Evolutionary conservation across 2,888 invertebrate genomes (phyloP).

Genomic region (Lasius platythorax): DNA sequence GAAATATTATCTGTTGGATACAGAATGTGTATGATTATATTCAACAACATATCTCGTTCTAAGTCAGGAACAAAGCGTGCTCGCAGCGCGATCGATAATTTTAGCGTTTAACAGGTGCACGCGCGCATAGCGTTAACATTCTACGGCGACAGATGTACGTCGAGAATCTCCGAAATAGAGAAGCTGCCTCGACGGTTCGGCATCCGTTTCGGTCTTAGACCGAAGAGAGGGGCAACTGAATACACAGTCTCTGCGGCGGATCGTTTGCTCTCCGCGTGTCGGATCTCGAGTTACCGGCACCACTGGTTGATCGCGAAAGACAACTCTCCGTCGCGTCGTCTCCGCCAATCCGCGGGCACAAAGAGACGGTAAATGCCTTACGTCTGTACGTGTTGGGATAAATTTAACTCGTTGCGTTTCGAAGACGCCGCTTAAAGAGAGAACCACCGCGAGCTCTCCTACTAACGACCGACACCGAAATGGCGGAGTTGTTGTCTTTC

Average conservation of each 20-base stretch:
- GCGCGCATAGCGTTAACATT: slow-evolving; percentile 31
- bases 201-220: slow-evolving; percentile 46
- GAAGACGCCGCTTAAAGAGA: slow-evolving; percentile 2
- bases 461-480: slow-evolving; percentile 46
- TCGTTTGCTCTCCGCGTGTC: slow-evolving; percentile 50
- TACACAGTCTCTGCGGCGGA: slow-evolving; percentile 32
- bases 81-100: slow-evolving; percentile 6
- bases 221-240: slow-evolving; percentile 44
- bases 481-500: slow-evolving; percentile 40
- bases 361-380: slow-evolving; percentile 50
- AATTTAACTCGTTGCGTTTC: slow-evolving; percentile 46
- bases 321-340: slow-evolving; percentile 28
- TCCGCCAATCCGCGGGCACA: slow-evolving; percentile 44
- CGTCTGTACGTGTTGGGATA: slow-evolving; percentile 56
- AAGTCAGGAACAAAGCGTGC: neutral
- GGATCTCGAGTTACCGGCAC: slow-evolving; percentile 40
- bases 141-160: slow-evolving; percentile 12
- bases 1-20: neutral
- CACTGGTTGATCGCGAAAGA: slow-evolving; percentile 32
- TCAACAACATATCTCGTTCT: neutral
- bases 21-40: neutral
- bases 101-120: slow-evolving; percentile 47
- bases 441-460: slow-evolving; percentile 41
- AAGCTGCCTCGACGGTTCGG: slow-evolving; percentile 46
- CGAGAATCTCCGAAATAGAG: slow-evolving; percentile 64